phyloP scores from a whole-genome alignment of 2,113 vertebrate species.

The Jacana jacana region DNA sequence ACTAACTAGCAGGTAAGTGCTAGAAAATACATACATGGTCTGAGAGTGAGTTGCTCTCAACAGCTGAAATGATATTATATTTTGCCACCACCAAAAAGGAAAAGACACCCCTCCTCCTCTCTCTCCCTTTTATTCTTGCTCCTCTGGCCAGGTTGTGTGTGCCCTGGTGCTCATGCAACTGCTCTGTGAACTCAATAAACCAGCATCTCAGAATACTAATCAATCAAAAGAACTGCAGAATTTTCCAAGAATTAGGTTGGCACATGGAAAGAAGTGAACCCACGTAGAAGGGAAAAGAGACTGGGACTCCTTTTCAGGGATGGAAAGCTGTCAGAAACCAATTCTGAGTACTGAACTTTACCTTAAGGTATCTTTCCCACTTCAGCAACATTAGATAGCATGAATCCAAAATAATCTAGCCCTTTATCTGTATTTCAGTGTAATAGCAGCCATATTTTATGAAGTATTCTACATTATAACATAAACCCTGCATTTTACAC shows the following conservation, averaged over 20 bases:
- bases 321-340: background rate
- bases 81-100: background rate
- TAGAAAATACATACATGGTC: background rate
- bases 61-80: background rate
- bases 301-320: background rate
- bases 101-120: background rate
- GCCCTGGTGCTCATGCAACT: background rate
- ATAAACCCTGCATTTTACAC: background rate
- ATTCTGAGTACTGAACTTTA: background rate
- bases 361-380: background rate
- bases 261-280: background rate
- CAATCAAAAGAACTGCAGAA: background rate
- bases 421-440: background rate
- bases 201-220: background rate
- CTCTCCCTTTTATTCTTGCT: background rate
- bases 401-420: background rate
- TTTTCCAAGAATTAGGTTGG: background rate
- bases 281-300: background rate
- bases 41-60: background rate
- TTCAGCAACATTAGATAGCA: background rate
- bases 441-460: background rate
- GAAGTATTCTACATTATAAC: accelerated
- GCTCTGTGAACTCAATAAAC: background rate
- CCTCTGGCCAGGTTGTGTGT: background rate
- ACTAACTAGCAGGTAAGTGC: background rate